Base-by-base conservation (phyloP, 2,888 invertebrate genomes). In the Esperia sulphurella region DNA sequence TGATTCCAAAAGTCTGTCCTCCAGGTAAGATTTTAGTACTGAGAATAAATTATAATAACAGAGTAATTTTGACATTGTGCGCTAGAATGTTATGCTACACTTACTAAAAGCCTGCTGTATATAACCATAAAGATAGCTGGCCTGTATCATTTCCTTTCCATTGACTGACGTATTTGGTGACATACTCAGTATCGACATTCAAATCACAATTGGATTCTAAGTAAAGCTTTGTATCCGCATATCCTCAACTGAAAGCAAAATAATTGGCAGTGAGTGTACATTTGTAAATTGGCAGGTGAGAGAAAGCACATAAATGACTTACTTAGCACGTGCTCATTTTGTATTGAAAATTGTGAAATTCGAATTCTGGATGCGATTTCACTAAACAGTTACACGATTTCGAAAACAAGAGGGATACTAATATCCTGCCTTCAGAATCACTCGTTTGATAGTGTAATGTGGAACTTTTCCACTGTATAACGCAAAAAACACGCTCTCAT, bases 301-400 rank as follows among this genome's bases (percentile, higher is more conserved):
- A 74, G 79, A 83, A 76, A 79, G 80, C 69, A 64, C 67, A 67
- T 61, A 21, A 21, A 21, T 63, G 65, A 74, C 68, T 71, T 68
- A 75, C 70, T 79, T 78, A 75, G 67, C 71, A 53, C 68, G 73
- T 59, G 59, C 75, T 61, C 65, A 74, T 75, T 78, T 63, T 55
- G 49, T 60, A 63, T 59, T 63, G 60, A 61, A 71, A 67, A 68
- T 72, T 78, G 70, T 63, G 77, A 75, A 79, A 79, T 72, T 63
- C 58, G 53, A 57, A 72, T 71, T 74, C 73, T 67, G 72, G 63
- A 74, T 60, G 52, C 64, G 72, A 70, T 79, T 79, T 79, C 75
- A 71, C 74, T 69, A 51, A 21, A 68, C 57, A 63, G 59, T 68
- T 66, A 71, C 62, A 61, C 51, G 68, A 75, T 75, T 75, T 69